Evolutionary conservation across 1,140 invertebrate genomes (phyloP).

Genomic region (Drosophila tristis): DNA sequence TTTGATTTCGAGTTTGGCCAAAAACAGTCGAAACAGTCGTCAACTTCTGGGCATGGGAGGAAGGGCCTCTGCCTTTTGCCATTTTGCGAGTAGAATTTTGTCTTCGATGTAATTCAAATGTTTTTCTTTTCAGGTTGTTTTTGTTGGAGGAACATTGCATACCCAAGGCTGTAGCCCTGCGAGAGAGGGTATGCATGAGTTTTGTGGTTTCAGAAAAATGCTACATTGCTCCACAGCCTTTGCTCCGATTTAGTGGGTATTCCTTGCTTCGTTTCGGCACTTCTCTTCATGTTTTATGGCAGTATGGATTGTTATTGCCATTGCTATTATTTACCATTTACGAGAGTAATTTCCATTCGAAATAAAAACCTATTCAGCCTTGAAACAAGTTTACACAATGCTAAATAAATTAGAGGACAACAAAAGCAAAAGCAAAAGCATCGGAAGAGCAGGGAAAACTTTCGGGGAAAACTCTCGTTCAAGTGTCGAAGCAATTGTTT

Average conservation of each 20-base stretch:
- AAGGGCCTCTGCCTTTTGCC: constrained; percentile 37
- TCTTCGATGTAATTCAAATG: constrained; percentile 45
- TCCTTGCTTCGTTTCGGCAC: no score
- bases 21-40: constrained; percentile 35
- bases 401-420: constrained; percentile 49
- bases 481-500: constrained; percentile 43
- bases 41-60: no score
- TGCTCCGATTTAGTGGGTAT: no score
- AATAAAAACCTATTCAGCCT: constrained; percentile 43
- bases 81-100: constrained; percentile 29
- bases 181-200: no score
- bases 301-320: constrained; percentile 14
- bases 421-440: constrained; percentile 4
- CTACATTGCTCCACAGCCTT: no score
- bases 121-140: constrained; percentile 38
- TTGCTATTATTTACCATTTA: constrained; percentile 5
- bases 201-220: no score
- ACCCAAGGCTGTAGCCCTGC: no score
- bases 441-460: constrained; percentile 20
- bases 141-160: no score
- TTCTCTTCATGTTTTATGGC: no score
- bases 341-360: constrained; percentile 35
- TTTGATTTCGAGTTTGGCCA: constrained; percentile 45
- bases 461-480: constrained; percentile 33
- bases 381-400: constrained; percentile 51